phyloP scores from a whole-genome alignment of 2,113 vertebrate genomes.

The Myodes glareolus region DNA sequence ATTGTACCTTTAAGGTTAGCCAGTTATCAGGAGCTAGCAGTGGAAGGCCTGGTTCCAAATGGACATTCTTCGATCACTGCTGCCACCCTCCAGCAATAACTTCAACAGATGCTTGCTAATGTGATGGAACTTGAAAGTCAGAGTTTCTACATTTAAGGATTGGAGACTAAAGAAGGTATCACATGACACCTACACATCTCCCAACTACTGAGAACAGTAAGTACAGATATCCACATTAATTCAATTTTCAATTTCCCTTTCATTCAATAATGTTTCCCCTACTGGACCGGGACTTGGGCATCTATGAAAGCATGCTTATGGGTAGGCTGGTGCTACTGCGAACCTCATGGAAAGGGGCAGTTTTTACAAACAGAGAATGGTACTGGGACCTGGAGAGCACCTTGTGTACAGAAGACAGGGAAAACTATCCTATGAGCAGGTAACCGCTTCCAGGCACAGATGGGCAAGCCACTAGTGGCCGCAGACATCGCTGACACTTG shows the following conservation, averaged over 20 bases:
- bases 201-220: slow-evolving; percentile 34
- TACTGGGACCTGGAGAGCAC: not conserved
- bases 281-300: not conserved
- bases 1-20: slow-evolving; percentile 59
- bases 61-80: not conserved
- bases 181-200: slow-evolving; percentile 4
- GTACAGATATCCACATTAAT: slow-evolving; percentile 10
- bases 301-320: not conserved
- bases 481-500: not conserved
- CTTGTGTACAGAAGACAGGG: not conserved
- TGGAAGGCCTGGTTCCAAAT: slow-evolving; percentile 57
- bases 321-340: not conserved
- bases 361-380: not conserved
- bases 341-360: not conserved
- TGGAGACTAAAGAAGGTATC: slow-evolving; percentile 20
- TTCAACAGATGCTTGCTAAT: slow-evolving; percentile 13
- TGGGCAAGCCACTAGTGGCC: not conserved
- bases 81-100: not conserved
- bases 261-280: not conserved
- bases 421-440: not conserved
- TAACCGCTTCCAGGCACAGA: not conserved
- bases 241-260: not conserved
- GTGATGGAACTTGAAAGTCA: slow-evolving; percentile 14
- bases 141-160: slow-evolving; percentile 33
- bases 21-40: slow-evolving; percentile 21